Conservation (phyloP, 2,888 invertebrate species). For the Drosophila quinaria region DNA sequence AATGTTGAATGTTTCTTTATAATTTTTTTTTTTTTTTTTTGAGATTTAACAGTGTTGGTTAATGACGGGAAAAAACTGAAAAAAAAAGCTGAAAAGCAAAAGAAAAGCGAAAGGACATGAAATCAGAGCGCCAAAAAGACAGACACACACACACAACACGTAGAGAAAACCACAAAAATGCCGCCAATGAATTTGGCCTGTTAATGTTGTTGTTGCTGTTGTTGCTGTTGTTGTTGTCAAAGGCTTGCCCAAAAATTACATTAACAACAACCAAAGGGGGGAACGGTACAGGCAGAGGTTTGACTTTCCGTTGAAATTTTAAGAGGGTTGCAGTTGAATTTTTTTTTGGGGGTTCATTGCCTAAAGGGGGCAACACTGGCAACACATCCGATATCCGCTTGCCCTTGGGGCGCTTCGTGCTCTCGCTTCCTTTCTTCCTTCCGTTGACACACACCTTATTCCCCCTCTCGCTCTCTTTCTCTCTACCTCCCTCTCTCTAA, state of each 20-base stretch:
- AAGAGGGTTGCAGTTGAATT: constrained; percentile 3
- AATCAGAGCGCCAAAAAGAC: constrained; percentile 49
- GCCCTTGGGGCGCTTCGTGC: constrained; percentile 73
- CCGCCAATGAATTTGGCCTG: constrained; percentile 62
- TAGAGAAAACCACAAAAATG: constrained; percentile 74
- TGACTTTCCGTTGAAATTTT: neutral
- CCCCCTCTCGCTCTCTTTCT: neutral
- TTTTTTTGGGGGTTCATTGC: constrained; percentile 2
- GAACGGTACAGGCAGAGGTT: constrained; percentile 17
- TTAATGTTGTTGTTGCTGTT: constrained; percentile 33
- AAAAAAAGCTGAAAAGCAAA: neutral
- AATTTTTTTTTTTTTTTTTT: neutral
- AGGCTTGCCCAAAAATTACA: constrained; percentile 53
- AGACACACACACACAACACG: constrained; percentile 15
- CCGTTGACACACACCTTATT: constrained; percentile 52
- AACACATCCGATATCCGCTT: constrained; percentile 81
- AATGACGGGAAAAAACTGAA: neutral
- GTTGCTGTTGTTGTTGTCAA: constrained; percentile 34
- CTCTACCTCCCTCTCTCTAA: neutral
- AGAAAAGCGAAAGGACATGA: constrained; percentile 19
- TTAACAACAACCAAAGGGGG: constrained; percentile 24
- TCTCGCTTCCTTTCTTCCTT: constrained; percentile 70
- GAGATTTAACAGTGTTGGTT: constrained; percentile 32
- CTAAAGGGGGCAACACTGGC: constrained; percentile 33
- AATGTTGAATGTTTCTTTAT: constrained; percentile 28